Conservation (phyloP, 2,797 vertebrate species). For the Enteromius afrohamiltoni region DNA sequence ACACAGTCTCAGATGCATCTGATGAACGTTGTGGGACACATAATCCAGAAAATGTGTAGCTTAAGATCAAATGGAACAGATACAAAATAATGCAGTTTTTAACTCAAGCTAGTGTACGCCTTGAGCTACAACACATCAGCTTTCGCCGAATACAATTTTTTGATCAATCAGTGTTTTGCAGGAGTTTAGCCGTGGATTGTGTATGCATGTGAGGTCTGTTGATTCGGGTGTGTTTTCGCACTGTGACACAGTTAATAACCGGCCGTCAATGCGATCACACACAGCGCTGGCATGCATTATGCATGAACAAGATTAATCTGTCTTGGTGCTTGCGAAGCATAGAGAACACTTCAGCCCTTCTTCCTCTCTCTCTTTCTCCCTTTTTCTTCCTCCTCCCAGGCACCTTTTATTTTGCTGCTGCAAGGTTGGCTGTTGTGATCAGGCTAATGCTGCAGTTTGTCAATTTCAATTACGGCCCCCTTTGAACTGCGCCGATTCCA, state of each 20-base stretch:
- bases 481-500: constrained; percentile 65
- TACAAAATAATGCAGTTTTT: not conserved
- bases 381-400: constrained; percentile 28
- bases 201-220: constrained; percentile 33
- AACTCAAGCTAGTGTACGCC: not conserved
- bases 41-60: constrained; percentile 14
- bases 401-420: constrained; percentile 58
- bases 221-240: constrained; percentile 51
- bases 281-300: constrained; percentile 62
- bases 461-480: constrained; percentile 66
- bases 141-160: not conserved
- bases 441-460: constrained; percentile 68
- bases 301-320: constrained; percentile 66
- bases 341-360: constrained; percentile 44
- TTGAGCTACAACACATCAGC: not conserved
- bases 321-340: constrained; percentile 53
- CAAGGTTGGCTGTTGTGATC: constrained; percentile 60
- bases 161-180: constrained; percentile 8
- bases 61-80: not conserved
- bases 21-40: constrained; percentile 19
- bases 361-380: constrained; percentile 29
- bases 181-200: constrained; percentile 12
- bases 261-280: constrained; percentile 56
- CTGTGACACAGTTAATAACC: constrained; percentile 62
- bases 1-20: constrained; percentile 25